Evolutionary conservation across 1,140 invertebrate species (phyloP).

Genomic region (Pogonomyrmex californicus): DNA sequence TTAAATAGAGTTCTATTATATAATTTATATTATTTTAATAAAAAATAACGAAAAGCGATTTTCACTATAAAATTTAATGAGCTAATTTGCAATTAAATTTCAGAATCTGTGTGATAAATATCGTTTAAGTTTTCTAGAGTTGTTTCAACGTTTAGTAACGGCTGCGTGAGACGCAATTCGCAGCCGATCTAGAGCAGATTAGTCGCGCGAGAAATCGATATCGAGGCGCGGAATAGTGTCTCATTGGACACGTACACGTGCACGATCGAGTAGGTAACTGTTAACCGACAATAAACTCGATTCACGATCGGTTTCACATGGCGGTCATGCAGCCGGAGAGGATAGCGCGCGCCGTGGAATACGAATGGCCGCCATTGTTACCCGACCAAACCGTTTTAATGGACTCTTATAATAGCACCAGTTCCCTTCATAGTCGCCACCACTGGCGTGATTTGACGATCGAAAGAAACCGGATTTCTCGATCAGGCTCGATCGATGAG

Average conservation of each 20-base stretch:
- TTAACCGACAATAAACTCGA: constrained; percentile 74
- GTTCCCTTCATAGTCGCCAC: constrained; percentile 35
- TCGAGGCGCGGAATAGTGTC: constrained; percentile 65
- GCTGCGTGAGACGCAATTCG: constrained; percentile 18
- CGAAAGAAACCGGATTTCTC: constrained; percentile 62
- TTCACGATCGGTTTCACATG: constrained; percentile 75
- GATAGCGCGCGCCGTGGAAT: constrained; percentile 69
- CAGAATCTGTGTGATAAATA: not conserved
- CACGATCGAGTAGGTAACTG: constrained; percentile 70
- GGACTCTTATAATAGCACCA: constrained; percentile 72
- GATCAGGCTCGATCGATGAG: constrained; percentile 6
- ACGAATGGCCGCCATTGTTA: constrained; percentile 73
- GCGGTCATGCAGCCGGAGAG: constrained; percentile 72
- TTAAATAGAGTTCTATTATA: too few species aligned
- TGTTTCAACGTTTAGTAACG: not conserved
- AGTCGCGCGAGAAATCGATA: constrained; percentile 40
- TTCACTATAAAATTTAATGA: not conserved
- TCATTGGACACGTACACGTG: constrained; percentile 76
- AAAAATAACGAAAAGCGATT: not conserved
- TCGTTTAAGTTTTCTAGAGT: not conserved
- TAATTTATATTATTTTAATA: not conserved
- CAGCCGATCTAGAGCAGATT: constrained; percentile 59
- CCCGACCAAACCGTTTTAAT: constrained; percentile 73
- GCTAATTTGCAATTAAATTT: constrained; percentile 17
- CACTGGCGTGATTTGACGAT: constrained; percentile 48